phyloP scores from a whole-genome alignment of 2,888 invertebrate species.

The Acanthopleura granulata region DNA sequence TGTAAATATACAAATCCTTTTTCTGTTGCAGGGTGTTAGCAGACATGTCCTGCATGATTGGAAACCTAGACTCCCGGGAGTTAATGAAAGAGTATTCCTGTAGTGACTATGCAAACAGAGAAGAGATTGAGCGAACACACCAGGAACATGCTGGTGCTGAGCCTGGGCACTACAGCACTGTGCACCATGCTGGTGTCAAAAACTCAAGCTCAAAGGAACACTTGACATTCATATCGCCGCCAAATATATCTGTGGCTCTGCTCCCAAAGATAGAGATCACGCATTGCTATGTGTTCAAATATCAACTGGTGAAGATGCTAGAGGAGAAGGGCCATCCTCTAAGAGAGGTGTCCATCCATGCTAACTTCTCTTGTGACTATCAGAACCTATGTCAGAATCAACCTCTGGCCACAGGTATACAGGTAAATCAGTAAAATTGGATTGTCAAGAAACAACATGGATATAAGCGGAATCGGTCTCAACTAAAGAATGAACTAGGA shows the following conservation, averaged over 20 bases:
- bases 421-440: not conserved
- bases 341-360: not conserved
- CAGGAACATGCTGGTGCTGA: not conserved
- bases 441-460: not conserved
- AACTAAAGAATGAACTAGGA: too few relatives aligned
- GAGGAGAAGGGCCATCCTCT: not conserved
- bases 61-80: not conserved
- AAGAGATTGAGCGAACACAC: not conserved
- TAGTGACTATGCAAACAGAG: not conserved
- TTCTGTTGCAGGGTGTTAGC: not conserved
- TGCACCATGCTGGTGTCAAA: not conserved
- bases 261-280: not conserved
- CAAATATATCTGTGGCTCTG: not conserved
- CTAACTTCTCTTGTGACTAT: constrained; percentile 20
- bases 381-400: constrained; percentile 9
- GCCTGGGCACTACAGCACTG: not conserved
- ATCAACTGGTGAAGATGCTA: not conserved
- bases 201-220: not conserved
- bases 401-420: not conserved
- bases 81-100: not conserved
- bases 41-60: not conserved
- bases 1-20: not conserved
- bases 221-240: not conserved
- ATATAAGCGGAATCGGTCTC: not conserved
- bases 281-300: not conserved